Conservation (phyloP, 2,113 vertebrate species). For the Willisornis vidua region DNA sequence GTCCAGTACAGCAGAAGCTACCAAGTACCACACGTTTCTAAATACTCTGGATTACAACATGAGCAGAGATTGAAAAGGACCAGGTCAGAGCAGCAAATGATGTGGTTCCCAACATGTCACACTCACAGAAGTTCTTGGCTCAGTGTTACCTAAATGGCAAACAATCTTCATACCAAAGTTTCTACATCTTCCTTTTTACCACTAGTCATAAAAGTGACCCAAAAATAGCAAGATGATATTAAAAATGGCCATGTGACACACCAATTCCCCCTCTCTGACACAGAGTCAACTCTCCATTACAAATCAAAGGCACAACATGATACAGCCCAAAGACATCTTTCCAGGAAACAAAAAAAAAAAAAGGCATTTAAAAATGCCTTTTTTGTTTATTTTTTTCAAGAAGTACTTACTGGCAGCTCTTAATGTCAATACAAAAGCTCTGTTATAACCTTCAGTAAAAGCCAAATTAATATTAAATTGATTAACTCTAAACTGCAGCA, state of each 20-base stretch:
- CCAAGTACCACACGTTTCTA: background rate
- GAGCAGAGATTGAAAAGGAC: background rate
- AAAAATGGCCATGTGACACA: background rate
- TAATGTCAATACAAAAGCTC: conserved; percentile 11
- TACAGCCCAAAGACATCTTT: background rate
- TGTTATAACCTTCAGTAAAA: background rate
- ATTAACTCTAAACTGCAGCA: conserved; percentile 34
- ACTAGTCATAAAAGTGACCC: background rate
- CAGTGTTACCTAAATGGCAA: background rate
- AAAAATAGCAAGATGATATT: background rate
- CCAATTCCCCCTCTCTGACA: background rate
- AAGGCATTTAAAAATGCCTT: background rate
- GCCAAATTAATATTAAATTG: background rate
- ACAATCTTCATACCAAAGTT: background rate
- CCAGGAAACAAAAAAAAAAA: background rate
- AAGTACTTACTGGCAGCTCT: background rate
- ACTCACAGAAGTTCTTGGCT: background rate
- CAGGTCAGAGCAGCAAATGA: background rate
- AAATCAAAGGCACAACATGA: conserved; percentile 47
- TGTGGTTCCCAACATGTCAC: background rate
- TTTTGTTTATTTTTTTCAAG: background rate
- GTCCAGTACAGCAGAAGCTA: background rate
- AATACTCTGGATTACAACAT: background rate
- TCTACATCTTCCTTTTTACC: background rate
- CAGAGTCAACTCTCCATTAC: background rate